Percentiles rank a stretch among this genome's conserved stretches.
Conservation (phyloP, 2,888 invertebrate species). For the Anticlea derivata region DNA sequence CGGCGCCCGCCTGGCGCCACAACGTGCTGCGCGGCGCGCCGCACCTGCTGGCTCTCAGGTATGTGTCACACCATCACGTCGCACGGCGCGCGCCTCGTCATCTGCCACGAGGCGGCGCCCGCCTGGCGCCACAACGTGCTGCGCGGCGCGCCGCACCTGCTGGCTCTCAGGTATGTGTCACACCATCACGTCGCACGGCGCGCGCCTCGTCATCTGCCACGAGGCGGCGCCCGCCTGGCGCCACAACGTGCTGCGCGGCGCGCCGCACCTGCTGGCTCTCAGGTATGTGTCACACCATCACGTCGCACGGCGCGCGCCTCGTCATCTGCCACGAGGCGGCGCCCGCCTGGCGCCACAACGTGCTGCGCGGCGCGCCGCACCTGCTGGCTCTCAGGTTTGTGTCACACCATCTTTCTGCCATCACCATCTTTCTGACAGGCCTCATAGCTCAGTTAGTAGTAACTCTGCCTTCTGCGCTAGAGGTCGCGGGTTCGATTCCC, state of each 20-base stretch:
- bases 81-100: slow-evolving; percentile 93
- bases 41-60: slow-evolving; percentile 92
- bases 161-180: slow-evolving; percentile 88
- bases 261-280: slow-evolving; percentile 96
- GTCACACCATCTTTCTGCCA: no score
- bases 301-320: slow-evolving; percentile 90
- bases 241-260: slow-evolving; percentile 96
- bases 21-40: slow-evolving; percentile 97
- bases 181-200: slow-evolving; percentile 92
- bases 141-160: slow-evolving; percentile 95
- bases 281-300: slow-evolving; percentile 87
- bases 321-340: slow-evolving; percentile 99
- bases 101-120: slow-evolving; percentile 99
- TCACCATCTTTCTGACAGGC: no score
- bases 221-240: slow-evolving; percentile 99
- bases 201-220: slow-evolving; percentile 97
- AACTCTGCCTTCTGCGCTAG: no score
- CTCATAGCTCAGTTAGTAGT: no score
- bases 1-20: slow-evolving; percentile 98
- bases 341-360: slow-evolving; percentile 98
- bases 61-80: slow-evolving; percentile 91
- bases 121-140: slow-evolving; percentile 98
- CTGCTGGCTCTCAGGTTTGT: slow-evolving; percentile 89
- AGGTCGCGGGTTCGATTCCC: no score
- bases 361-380: slow-evolving; percentile 97